Evolutionary conservation across 2,888 invertebrate species (phyloP).

Genomic region (Agrotis segetum): DNA sequence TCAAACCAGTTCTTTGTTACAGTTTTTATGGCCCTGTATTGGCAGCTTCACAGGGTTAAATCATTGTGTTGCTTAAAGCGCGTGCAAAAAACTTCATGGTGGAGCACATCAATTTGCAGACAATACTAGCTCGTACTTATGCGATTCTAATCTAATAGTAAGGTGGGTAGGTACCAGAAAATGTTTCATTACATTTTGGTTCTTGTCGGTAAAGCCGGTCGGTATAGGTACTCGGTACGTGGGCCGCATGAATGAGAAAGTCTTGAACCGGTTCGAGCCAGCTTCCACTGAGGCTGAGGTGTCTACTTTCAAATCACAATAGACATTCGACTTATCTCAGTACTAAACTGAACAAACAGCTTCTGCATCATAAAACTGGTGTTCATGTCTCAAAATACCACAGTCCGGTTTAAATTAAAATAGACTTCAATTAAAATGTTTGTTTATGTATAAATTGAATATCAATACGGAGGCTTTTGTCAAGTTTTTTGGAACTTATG

Average conservation of each 20-base stretch:
- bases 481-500: constrained; percentile 34
- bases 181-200: constrained; percentile 72
- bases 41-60: constrained; percentile 47
- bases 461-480: neutral
- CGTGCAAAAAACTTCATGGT: constrained; percentile 51
- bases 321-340: constrained; percentile 80
- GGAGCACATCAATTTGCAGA: constrained; percentile 60
- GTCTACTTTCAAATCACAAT: constrained; percentile 90
- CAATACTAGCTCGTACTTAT: constrained; percentile 61
- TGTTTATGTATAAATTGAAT: neutral
- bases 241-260: constrained; percentile 89
- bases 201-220: constrained; percentile 70
- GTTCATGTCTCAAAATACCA: constrained; percentile 47
- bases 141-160: constrained; percentile 72
- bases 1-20: constrained; percentile 51
- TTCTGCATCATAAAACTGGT: constrained; percentile 72
- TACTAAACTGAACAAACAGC: constrained; percentile 72
- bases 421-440: constrained; percentile 39
- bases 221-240: constrained; percentile 71
- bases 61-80: constrained; percentile 51
- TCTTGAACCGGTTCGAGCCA: constrained; percentile 84
- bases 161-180: constrained; percentile 67
- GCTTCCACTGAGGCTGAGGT: constrained; percentile 81
- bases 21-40: constrained; percentile 55
- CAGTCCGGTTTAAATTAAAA: constrained; percentile 27